Percentiles rank a stretch among this genome's conserved stretches.
Evolutionary conservation across 2,113 vertebrate species (phyloP).

Genomic region (Pyxicephalus adspersus): DNA sequence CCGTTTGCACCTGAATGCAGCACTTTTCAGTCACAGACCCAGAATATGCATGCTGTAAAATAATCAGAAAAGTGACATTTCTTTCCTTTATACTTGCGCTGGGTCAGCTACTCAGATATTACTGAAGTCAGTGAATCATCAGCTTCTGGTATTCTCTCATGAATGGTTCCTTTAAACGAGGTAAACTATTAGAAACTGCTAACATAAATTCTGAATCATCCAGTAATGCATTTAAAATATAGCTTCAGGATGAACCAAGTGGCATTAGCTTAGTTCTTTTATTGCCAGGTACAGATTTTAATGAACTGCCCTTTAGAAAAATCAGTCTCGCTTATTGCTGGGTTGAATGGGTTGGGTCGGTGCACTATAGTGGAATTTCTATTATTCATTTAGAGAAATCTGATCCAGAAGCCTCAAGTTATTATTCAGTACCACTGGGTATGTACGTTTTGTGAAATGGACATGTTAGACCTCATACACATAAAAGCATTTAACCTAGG

Average conservation of each 20-base stretch:
- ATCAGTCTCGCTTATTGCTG: background rate
- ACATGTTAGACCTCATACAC: background rate
- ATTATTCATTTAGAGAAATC: conserved; percentile 2
- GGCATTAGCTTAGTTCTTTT: background rate
- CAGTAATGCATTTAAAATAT: no score
- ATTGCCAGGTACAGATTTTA: background rate
- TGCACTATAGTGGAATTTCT: background rate
- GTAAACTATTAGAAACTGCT: no score
- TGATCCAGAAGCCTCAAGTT: background rate
- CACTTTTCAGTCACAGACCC: no score
- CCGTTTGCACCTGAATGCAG: no score
- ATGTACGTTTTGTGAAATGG: background rate
- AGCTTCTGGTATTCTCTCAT: no score
- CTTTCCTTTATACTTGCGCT: no score
- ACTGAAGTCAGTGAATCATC: no score
- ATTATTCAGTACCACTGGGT: conserved; percentile 4
- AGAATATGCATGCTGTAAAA: no score
- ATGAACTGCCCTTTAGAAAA: conserved; percentile 6
- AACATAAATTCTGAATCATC: no score
- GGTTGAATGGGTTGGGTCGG: background rate
- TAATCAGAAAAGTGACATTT: no score
- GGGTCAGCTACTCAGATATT: no score
- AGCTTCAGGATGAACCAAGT: background rate
- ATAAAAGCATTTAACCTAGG: background rate
- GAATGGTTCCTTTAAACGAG: no score